Base-by-base conservation (phyloP, 2,113 vertebrate genomes). In the Pycnonotus jocosus region DNA sequence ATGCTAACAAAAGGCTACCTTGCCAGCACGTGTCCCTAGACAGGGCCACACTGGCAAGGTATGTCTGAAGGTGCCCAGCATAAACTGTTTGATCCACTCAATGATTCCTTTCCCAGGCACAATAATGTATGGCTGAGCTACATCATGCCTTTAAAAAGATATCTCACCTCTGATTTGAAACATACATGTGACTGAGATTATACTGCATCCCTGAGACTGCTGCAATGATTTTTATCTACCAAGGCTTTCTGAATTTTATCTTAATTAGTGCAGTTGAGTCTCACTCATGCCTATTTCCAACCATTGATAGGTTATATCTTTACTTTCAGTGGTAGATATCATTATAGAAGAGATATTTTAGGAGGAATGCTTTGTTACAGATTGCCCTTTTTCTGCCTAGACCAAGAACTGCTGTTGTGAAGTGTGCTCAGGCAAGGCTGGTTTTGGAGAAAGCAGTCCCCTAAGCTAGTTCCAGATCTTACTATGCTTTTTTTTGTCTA, bases 1-100 rank as follows among this genome's bases (percentile, higher is more conserved):
- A 83, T 38, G 58, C 70, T 93, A 90, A 88, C 85, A 88, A 94
- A 93, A 9, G 11, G 56, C 86, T 82, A 54, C 76, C 82, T 94
- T 64, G 23, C 61, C 64, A 85, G 77, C 15, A 21, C 3, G 6
- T 72, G 60, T 25, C 57, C 78, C 44, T 51, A 47, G 38, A 60
- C 11, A 64, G 5, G 18, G 44, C 1, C 23, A 42, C 40, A n/a
- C 23, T 1, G 1, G 11, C 6, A 12, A 72, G 54, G 27, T 30
- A 15, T 60, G 24, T 48, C 50, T 89, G n/a, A 87, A n/a, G 38
- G 25, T 48, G 27, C 22, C 25, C 28, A 24, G 23, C 53, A 79
- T 58, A 91, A 83, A 23, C 69, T 30, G 5, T 45, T 87, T 33
- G 33, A 92, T 35, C 15, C 16, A 31, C 21, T 65, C 62, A 69